A percentile compares a stretch with the other conserved stretches of the same genome.
phyloP scores from a whole-genome alignment of 2,797 vertebrate genomes.

The Gambelia wislizenii region DNA sequence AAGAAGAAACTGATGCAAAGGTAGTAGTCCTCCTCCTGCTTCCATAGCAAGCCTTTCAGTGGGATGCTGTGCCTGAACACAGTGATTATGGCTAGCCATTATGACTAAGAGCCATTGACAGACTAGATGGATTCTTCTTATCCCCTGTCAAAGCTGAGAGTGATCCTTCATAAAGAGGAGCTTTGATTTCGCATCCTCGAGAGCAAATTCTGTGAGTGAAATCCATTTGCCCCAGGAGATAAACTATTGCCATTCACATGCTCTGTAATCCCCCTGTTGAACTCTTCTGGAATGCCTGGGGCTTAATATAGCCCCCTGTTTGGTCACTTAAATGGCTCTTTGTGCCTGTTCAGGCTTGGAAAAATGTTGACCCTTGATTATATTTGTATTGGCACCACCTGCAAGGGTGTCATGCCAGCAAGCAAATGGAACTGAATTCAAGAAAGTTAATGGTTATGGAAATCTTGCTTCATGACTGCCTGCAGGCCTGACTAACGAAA shows the following conservation, averaged over 20 bases:
- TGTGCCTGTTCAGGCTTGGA: slow-evolving; percentile 22
- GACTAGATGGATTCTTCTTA: too few relatives aligned
- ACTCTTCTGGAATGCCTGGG: not conserved
- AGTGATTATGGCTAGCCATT: not conserved
- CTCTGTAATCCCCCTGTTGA: not conserved
- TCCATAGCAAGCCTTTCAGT: too few relatives aligned
- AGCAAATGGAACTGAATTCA: slow-evolving; percentile 11
- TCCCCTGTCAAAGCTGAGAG: not conserved
- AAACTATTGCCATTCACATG: not conserved
- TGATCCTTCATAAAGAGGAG: not conserved
- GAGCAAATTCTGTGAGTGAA: not conserved
- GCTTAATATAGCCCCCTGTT: slow-evolving; percentile 6
- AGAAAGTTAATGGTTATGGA: slow-evolving; percentile 34
- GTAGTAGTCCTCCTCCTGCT: too few relatives aligned
- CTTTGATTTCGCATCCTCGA: not conserved
- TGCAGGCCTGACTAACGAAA: not conserved
- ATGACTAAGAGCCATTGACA: not conserved
- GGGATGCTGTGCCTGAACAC: not conserved
- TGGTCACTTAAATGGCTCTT: slow-evolving; percentile 32
- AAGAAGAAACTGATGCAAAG: too few relatives aligned
- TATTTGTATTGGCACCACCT: slow-evolving; percentile 31
- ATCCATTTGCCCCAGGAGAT: not conserved
- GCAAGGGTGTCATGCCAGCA: slow-evolving; percentile 22
- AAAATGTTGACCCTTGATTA: slow-evolving; percentile 31
- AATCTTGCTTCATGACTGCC: slow-evolving; percentile 16